Evolutionary conservation across 2,113 vertebrate species (phyloP).

Genomic region (Anarrhichthys ocellatus): DNA sequence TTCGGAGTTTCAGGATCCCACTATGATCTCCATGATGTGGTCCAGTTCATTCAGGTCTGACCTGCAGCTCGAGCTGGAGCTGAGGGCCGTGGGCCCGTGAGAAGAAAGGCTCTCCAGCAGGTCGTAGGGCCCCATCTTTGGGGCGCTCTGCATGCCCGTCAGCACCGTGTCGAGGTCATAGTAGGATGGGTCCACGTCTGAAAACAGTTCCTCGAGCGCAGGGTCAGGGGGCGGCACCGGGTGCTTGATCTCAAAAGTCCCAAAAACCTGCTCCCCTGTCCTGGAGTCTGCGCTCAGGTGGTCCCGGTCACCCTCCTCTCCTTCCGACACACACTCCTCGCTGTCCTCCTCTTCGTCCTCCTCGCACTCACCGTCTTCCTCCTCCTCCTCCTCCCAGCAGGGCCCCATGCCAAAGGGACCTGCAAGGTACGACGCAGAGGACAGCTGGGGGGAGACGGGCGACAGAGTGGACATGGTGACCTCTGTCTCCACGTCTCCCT

Average conservation of each 20-base stretch:
- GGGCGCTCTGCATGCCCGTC: slow-evolving; percentile 90
- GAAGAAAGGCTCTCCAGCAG: slow-evolving; percentile 90
- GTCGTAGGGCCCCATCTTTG: slow-evolving; percentile 90
- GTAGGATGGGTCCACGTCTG: slow-evolving; percentile 93
- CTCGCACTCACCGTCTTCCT: slow-evolving; percentile 81
- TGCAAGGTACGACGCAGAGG: slow-evolving; percentile 76
- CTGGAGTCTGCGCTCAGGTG: slow-evolving; percentile 78
- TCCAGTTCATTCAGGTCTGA: slow-evolving; percentile 96
- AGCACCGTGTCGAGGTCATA: slow-evolving; percentile 95
- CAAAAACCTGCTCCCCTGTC: slow-evolving; percentile 94
- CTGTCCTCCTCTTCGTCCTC: slow-evolving; percentile 86
- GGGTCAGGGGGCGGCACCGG: slow-evolving; percentile 84
- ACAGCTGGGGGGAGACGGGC: slow-evolving; percentile 72
- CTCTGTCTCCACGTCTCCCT: slow-evolving; percentile 83
- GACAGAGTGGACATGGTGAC: slow-evolving; percentile 77
- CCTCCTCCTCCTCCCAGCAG: slow-evolving; percentile 89
- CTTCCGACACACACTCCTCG: slow-evolving; percentile 87
- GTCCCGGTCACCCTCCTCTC: slow-evolving; percentile 73
- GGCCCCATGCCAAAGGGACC: slow-evolving; percentile 80
- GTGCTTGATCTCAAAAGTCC: slow-evolving; percentile 92
- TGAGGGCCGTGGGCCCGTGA: slow-evolving; percentile 81
- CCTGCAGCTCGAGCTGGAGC: slow-evolving; percentile 89
- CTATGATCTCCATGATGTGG: slow-evolving; percentile 97
- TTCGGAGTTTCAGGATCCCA: slow-evolving; percentile 89
- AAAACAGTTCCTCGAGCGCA: slow-evolving; percentile 91